These are phyloP conservation scores for Hipparchia semele DNA, from an alignment of 2,888 invertebrate genomes.

Conservation along the genomic window DNA sequence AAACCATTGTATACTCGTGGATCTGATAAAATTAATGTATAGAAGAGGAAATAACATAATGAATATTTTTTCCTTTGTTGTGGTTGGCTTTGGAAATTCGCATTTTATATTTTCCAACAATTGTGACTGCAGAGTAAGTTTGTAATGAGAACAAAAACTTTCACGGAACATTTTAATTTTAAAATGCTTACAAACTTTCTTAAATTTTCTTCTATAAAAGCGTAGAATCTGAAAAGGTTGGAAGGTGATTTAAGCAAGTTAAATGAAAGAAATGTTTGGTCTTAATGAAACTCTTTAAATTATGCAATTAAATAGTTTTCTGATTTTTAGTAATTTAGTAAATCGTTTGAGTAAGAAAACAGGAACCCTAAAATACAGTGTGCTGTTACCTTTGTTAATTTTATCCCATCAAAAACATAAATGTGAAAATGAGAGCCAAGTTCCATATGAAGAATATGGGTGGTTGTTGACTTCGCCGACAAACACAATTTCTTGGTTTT, in stretches of 20 bases:
- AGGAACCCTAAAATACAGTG: too few relatives aligned
- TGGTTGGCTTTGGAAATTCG: background rate
- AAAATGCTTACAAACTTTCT: slow-evolving; percentile 13
- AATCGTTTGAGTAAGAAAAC: too few relatives aligned
- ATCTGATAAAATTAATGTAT: too few relatives aligned
- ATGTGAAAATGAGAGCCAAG: too few relatives aligned
- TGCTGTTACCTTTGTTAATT: too few relatives aligned
- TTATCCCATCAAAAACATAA: too few relatives aligned
- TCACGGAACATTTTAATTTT: slow-evolving; percentile 7
- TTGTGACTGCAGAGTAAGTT: slow-evolving; percentile 12
- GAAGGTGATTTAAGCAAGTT: slow-evolving; percentile 12
- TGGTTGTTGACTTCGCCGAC: too few relatives aligned
- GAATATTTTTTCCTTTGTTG: background rate
- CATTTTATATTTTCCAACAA: slow-evolving; percentile 6
- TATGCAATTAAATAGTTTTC: background rate
- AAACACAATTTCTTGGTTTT: too few relatives aligned
- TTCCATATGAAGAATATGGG: too few relatives aligned
- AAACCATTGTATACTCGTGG: too few relatives aligned
- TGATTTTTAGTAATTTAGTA: background rate
- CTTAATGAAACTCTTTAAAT: background rate
- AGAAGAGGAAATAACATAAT: background rate
- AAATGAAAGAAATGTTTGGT: background rate
- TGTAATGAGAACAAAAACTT: slow-evolving; percentile 7
- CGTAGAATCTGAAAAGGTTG: slow-evolving; percentile 3
- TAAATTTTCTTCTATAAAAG: background rate